These are phyloP conservation scores for Hermodice carunculata DNA, from an alignment of 2,888 invertebrate genomes.

Conservation along the genomic window DNA sequence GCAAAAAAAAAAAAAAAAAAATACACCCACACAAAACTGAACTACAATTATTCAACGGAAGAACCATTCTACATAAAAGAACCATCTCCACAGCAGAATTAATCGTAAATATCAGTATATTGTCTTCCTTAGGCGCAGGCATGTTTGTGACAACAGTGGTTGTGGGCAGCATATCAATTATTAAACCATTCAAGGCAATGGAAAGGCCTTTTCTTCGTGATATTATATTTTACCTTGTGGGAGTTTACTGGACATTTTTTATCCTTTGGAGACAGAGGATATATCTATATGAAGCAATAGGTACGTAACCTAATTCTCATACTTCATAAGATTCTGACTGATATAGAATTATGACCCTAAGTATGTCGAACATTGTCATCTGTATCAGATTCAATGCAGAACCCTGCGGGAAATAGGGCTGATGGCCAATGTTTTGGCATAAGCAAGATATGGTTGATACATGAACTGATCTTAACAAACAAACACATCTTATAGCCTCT, in stretches of 20 bases:
- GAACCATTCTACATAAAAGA: too few relatives aligned
- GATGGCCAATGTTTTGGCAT: too few relatives aligned
- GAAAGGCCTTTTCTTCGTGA: conserved; percentile 73
- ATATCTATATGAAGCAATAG: conserved; percentile 71
- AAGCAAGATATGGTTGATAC: too few relatives aligned
- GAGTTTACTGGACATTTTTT: conserved; percentile 72
- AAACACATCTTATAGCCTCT: too few relatives aligned
- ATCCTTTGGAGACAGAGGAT: conserved; percentile 72
- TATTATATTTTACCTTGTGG: conserved; percentile 72
- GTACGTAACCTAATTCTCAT: conserved; percentile 42
- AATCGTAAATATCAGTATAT: too few relatives aligned
- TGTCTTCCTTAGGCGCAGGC: conserved; percentile 77
- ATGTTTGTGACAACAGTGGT: conserved; percentile 76
- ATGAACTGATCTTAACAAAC: too few relatives aligned
- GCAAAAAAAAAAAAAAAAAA: too few relatives aligned
- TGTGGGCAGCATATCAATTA: conserved; percentile 74
- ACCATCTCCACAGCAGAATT: too few relatives aligned
- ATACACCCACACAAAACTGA: too few relatives aligned
- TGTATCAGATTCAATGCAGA: too few relatives aligned
- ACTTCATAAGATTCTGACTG: background rate
- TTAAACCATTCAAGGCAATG: conserved; percentile 73
- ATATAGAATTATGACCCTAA: background rate
- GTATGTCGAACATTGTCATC: background rate
- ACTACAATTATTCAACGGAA: too few relatives aligned
- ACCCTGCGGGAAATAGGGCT: too few relatives aligned